A percentile compares a stretch with the other conserved stretches of the same genome.
Conservation (phyloP, 2,888 invertebrate species). For the Orchesella flavescens region DNA sequence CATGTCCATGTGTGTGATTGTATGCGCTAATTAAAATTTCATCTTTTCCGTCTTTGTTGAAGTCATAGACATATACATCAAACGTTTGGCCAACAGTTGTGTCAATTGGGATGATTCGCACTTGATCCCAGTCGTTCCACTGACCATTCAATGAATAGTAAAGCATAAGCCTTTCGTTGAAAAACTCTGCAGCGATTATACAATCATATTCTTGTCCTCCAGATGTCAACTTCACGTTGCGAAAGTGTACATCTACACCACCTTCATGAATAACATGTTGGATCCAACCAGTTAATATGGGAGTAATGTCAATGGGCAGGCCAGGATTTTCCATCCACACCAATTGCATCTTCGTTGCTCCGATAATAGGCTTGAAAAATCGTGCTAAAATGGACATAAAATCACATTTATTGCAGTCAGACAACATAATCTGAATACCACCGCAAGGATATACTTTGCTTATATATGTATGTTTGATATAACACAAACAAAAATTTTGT, state of each 20-base stretch:
- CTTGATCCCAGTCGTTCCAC: conserved; percentile 69
- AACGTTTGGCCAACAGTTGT: conserved; percentile 72
- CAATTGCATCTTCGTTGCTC: conserved; percentile 56
- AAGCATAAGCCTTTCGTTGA: conserved; percentile 69
- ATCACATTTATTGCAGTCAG: neutral
- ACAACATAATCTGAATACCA: too few species aligned
- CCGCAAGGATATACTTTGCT: too few species aligned
- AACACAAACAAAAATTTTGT: too few species aligned
- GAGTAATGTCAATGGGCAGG: conserved; percentile 30
- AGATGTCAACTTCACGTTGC: conserved; percentile 67
- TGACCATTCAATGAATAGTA: conserved; percentile 69
- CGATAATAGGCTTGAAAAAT: conserved; percentile 55
- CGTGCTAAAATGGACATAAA: conserved; percentile 37
- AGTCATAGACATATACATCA: conserved; percentile 72
- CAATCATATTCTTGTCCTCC: conserved; percentile 69
- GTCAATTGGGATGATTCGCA: conserved; percentile 69
- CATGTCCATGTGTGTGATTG: conserved; percentile 69
- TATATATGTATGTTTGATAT: too few species aligned
- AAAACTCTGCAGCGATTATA: conserved; percentile 72
- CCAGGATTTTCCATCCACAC: conserved; percentile 72
- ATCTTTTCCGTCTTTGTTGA: conserved; percentile 72
- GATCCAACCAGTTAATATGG: conserved; percentile 66
- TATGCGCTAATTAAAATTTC: conserved; percentile 72
- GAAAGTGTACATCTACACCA: conserved; percentile 72
- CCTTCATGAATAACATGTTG: conserved; percentile 70